Base-by-base conservation (phyloP, 2,113 vertebrate genomes). In the Zosterops hypoxanthus region DNA sequence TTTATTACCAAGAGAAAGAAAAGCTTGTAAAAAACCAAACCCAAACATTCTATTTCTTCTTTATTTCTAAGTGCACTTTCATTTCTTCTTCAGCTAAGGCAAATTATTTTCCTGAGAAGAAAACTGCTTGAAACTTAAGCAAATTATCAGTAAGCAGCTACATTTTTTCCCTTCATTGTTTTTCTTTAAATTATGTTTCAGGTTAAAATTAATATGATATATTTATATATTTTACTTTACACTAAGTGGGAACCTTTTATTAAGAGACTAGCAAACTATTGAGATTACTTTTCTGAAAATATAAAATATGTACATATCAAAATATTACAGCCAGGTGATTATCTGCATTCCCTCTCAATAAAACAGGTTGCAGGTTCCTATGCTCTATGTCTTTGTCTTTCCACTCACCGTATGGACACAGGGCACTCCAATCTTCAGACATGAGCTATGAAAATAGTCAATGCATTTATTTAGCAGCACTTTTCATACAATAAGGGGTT, bases 21-120 rank as follows among this genome's bases (percentile, higher is more conserved):
- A 57, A 81, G 3, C 13, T 59, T 33, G 25, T 18, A 5, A 75
- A 80, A 69, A 44, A 14, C 1, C 49, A 68, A 82, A 1, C 9
- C 8, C 9, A 52, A 73, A 55, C 63, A 50, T 69, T 89, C 28
- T 76, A 26, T 57, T 82, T 20, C 13, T 82, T 89, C 42, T 70
- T 86, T 88, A 92, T 92, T 92, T 95, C 69, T 92, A 83, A 97
- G 82, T 70, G 92, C 61, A 96, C 14, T 70, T 91, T 56, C 94
- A 85, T 94, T 92, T 95, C 88, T 93, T 82, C 72, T 94, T 83
- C 81, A 90, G 82, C 75, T 94, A 77, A 95, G 34, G 42, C 28
- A 96, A 95, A 96, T 92, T 69, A 94, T 91, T 94, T 94, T 70
- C 17, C 65, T 90, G 52, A 94, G 73, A 97, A 96, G 49, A 92